A percentile compares a stretch with the other conserved stretches of the same genome.
These are phyloP conservation scores for Acrobasis repandana DNA, from an alignment of 2,888 invertebrate species.

Conservation along the genomic window DNA sequence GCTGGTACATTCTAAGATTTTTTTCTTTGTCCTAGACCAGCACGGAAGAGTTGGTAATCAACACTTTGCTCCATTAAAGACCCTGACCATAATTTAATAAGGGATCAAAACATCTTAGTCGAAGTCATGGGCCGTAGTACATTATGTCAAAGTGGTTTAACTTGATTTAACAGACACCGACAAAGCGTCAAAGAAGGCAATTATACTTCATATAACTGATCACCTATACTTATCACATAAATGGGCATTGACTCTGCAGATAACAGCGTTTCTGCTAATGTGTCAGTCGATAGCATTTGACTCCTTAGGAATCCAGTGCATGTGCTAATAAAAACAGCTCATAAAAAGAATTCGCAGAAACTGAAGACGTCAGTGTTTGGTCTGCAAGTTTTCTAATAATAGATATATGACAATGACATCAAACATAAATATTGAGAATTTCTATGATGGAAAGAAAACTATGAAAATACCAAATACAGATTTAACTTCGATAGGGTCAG, in stretches of 20 bases:
- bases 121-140: too few species aligned
- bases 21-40: too few species aligned
- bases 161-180: not conserved
- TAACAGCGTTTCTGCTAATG: slow-evolving; percentile 16
- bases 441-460: too few species aligned
- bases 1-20: too few species aligned
- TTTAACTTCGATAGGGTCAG: too few species aligned
- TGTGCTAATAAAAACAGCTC: slow-evolving; percentile 5
- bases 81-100: too few species aligned
- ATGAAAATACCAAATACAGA: too few species aligned
- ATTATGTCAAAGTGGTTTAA: too few species aligned
- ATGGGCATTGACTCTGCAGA: slow-evolving; percentile 15
- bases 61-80: too few species aligned
- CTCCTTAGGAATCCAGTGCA: slow-evolving; percentile 8
- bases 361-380: not conserved
- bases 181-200: not conserved
- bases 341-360: slow-evolving; percentile 7
- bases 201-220: not conserved
- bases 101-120: too few species aligned
- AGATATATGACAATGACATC: not conserved
- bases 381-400: not conserved
- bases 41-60: too few species aligned
- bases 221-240: slow-evolving; percentile 9
- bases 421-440: too few species aligned
- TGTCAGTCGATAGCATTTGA: slow-evolving; percentile 18